Base-by-base conservation (phyloP, 2,797 vertebrate genomes). In the Balearica regulorum region DNA sequence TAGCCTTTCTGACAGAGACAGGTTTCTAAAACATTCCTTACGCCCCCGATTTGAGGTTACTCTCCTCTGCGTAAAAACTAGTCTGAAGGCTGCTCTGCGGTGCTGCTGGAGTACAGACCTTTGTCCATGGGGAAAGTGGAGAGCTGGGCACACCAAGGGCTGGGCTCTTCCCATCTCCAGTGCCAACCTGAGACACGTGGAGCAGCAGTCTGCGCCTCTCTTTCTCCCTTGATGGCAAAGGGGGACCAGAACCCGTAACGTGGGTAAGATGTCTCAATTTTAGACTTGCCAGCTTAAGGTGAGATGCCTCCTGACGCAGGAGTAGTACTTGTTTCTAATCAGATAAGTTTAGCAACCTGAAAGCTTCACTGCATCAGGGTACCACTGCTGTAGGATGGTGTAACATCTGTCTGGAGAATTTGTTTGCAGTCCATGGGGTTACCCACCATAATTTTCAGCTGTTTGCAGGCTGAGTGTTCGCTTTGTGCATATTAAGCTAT, bases 11-110 rank as follows among this genome's bases (percentile, higher is more conserved):
- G 1, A n/a, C 2, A 61, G 26, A 46, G 26, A 5, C 25, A 51
- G 8, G 6, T 25, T 35, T 51, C 49, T 70, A 55, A 68, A 83
- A 7, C 7, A 2, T 28, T 68, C 16, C 28, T 66, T 46, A 58
- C 3, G 3, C 6, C 4, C 16, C 4, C 0, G 0, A 19, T 87
- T 57, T 6, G 8, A 75, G 10, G 8, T 28, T 72, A 8, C 33
- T 25, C 70, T 66, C 19, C n/a, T 51, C 13, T 0, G 0, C 10
- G 28, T 44, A 11, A 21, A 24, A 79, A 33, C 28, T 20, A 24
- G 31, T 18, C 21, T n/a, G 35, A 82, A 76, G 29, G 12, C 46
- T 68, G 20, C 21, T 71, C 31, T n/a, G 70, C 54, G n/a, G 26
- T 54, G 35, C 66, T 37, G 16, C 37, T 79, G n/a, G 9, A 39